Evolutionary conservation across 2,888 invertebrate genomes (phyloP).

Genomic region (Trisateles emortualis): DNA sequence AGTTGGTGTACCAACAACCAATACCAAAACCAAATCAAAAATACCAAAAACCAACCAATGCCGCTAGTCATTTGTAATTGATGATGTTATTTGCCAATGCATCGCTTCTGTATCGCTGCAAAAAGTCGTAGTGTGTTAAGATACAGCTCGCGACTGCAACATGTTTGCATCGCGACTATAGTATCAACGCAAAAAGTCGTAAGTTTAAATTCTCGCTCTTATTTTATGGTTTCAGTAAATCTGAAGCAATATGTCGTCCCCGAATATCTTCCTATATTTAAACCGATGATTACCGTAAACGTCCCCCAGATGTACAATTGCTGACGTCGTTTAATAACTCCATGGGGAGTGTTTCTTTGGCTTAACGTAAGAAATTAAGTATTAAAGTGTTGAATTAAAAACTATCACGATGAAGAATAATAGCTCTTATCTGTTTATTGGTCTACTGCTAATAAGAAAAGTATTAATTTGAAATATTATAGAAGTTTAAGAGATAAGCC

Average conservation of each 20-base stretch:
- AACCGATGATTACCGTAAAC: constrained; percentile 29
- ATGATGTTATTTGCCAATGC: too few species aligned
- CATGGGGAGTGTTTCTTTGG: constrained; percentile 2
- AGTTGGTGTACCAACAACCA: too few species aligned
- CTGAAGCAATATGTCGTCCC: background rate
- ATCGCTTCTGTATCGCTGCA: too few species aligned
- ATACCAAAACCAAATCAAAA: too few species aligned
- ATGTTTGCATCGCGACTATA: too few species aligned
- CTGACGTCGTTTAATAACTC: constrained; percentile 29
- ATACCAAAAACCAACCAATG: too few species aligned
- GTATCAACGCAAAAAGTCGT: too few species aligned
- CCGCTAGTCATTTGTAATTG: too few species aligned
- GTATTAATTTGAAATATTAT: background rate
- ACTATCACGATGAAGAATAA: background rate
- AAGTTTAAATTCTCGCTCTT: too few species aligned
- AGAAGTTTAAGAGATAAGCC: too few species aligned
- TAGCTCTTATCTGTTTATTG: background rate
- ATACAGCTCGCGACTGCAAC: too few species aligned
- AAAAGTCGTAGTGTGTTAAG: too few species aligned
- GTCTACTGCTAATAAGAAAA: background rate
- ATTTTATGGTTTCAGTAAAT: background rate
- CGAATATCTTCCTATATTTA: background rate
- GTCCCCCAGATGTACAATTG: constrained; percentile 32
- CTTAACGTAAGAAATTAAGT: background rate
- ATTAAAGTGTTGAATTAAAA: constrained; percentile 3